phyloP scores from a whole-genome alignment of 2,888 invertebrate species.

The Drosophila nigricruria region DNA sequence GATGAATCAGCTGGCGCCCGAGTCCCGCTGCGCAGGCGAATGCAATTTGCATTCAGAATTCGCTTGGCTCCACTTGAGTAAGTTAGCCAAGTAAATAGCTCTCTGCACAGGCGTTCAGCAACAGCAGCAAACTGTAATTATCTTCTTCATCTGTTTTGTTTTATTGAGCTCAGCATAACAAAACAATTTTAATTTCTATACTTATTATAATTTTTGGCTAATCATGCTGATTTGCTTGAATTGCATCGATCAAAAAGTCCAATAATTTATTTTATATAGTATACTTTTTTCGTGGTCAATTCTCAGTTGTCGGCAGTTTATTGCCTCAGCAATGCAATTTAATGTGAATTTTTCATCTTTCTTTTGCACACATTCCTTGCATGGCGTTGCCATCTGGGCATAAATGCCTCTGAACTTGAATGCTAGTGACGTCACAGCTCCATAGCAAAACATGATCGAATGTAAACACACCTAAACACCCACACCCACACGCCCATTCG shows the following conservation, averaged over 20 bases:
- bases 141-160: not conserved
- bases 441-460: slow-evolving; percentile 8
- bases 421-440: slow-evolving; percentile 26
- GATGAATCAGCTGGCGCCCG: slow-evolving; percentile 49
- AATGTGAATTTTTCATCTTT: not conserved
- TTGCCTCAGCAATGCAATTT: not conserved
- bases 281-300: not conserved
- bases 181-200: not conserved
- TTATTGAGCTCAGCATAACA: not conserved
- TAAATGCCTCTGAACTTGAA: not conserved
- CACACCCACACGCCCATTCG: slow-evolving; percentile 39
- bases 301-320: not conserved
- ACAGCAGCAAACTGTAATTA: not conserved
- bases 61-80: slow-evolving; percentile 32
- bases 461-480: slow-evolving; percentile 51
- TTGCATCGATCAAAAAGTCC: not conserved
- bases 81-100: slow-evolving; percentile 20
- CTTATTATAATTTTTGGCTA: slow-evolving; percentile 2
- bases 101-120: not conserved
- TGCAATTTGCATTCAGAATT: slow-evolving; percentile 18
- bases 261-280: not conserved
- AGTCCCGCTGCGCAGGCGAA: slow-evolving; percentile 5
- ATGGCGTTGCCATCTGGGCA: slow-evolving; percentile 16
- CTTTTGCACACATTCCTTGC: not conserved
- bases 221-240: slow-evolving; percentile 18